A percentile compares a stretch with the other conserved stretches of the same genome.
Evolutionary conservation across 2,888 invertebrate species (phyloP).

Genomic region (Linnaemya tessellans): DNA sequence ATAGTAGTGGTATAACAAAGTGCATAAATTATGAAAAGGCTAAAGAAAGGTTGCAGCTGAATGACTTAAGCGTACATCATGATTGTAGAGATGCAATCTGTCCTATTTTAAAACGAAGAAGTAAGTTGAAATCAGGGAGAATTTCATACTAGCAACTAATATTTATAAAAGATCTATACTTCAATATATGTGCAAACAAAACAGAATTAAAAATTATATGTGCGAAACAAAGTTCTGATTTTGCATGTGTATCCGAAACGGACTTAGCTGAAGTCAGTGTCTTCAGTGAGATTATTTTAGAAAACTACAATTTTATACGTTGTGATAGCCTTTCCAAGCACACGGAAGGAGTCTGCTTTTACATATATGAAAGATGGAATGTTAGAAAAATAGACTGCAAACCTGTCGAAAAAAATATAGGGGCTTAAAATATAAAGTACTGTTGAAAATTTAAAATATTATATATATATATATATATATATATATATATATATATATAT

Average conservation of each 20-base stretch:
- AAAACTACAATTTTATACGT: constrained; percentile 2
- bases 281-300: neutral
- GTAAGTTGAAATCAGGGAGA: neutral
- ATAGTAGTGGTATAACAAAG: constrained; percentile 10
- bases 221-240: constrained; percentile 27
- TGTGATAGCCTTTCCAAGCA: constrained; percentile 28
- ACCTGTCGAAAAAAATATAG: constrained; percentile 18
- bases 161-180: neutral
- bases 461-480: too few relatives aligned
- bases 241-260: constrained; percentile 24
- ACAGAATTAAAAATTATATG: too few relatives aligned
- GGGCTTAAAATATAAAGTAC: constrained; percentile 9
- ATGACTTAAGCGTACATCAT: constrained; percentile 30
- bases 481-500: constrained; percentile 2
- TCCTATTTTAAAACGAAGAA: constrained; percentile 3
- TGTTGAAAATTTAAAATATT: neutral
- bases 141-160: constrained; percentile 22
- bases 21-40: constrained; percentile 52
- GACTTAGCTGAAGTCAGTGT: constrained; percentile 18
- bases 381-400: neutral
- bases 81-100: constrained; percentile 35
- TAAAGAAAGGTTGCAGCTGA: constrained; percentile 21
- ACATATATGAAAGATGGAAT: constrained; percentile 10
- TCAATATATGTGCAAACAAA: constrained; percentile 11
- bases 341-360: constrained; percentile 36